These are phyloP conservation scores for Hyposoter dolosus DNA, from an alignment of 2,888 invertebrate genomes.

Conservation along the genomic window DNA sequence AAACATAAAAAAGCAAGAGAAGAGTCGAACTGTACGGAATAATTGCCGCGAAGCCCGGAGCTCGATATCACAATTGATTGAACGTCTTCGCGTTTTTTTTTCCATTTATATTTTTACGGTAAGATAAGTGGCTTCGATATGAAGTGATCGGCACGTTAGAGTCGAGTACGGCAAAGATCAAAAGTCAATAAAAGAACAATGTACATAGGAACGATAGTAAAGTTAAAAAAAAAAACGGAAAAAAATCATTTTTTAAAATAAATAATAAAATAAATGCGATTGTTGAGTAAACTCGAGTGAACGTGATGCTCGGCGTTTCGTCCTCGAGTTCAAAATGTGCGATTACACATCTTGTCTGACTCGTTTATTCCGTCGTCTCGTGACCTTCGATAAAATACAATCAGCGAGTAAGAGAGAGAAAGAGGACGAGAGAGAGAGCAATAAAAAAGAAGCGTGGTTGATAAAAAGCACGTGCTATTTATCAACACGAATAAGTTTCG, in stretches of 20 bases:
- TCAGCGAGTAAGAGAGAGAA: neutral
- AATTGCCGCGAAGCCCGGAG: neutral
- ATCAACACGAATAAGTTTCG: neutral
- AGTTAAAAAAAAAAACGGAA: neutral
- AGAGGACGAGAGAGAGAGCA: slow-evolving; percentile 1
- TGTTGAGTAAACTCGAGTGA: slow-evolving; percentile 38
- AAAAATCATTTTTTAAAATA: neutral
- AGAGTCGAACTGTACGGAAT: neutral
- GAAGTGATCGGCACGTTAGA: neutral
- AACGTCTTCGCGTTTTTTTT: neutral
- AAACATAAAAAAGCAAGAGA: neutral
- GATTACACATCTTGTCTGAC: slow-evolving; percentile 35
- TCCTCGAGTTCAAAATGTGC: slow-evolving; percentile 51
- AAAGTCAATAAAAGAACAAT: neutral
- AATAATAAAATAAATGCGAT: neutral
- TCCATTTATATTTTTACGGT: neutral
- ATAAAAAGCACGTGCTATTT: slow-evolving; percentile 27
- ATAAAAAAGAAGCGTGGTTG: slow-evolving; percentile 13
- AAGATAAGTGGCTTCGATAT: slow-evolving; percentile 36
- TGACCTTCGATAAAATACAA: slow-evolving; percentile 51
- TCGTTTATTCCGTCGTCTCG: slow-evolving; percentile 41
- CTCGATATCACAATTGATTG: slow-evolving; percentile 14
- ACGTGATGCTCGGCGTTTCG: slow-evolving; percentile 21
- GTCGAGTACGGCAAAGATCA: neutral
- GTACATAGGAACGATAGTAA: slow-evolving; percentile 1